Evolutionary conservation across 30 jellyfish, hydroid and myxozoan genomes (phyloP), one percentile per base, ranked within the genome.

Genomic region (Chrysaora quinquecirrha): DNA sequence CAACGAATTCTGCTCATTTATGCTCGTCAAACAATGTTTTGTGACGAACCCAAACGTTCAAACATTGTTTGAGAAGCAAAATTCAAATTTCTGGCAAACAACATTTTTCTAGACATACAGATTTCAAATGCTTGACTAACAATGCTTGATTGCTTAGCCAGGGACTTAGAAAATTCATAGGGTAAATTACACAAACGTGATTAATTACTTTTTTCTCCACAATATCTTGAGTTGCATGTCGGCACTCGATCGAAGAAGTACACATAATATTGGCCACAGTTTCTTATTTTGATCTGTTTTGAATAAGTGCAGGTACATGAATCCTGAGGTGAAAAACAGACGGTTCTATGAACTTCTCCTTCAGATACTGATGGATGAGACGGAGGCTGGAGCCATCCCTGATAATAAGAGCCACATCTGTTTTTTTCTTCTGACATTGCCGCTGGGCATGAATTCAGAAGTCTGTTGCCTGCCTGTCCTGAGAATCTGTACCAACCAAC

Each of bases 211-310:
- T 48, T 78, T 18, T 33, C 93, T 30, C 96, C 96, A 66, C 98
- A 91, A 78, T 84, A 91, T 73, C 91, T 78, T 72, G 96, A 87
- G 58, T 75, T 79, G 67, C 98, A 91, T 20, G 48, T 30, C 29
- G 98, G 98, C 21, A 85, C 95, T 30, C 80, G 76, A 62, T 63
- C 56, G 33, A 91, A 56, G 32, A 83, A 65, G 52, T 91, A 91
- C 16, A 91, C 94, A 73, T 68, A 84, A 60, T 58, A 91, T 18
- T 64, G 58, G 24, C 98, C 98, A 58, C 98, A 91, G 65, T 91
- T 91, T 73, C 87, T 75, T 30, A 84, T 96, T 64, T 71, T 48
- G 35, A 84, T 91, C 19, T 78, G 35, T 32, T 78, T 61, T 29
- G 35, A 30, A 65, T 62, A 91, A 4, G 62, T 89, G 52, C 98